phyloP scores from a whole-genome alignment of 1,140 invertebrate species.

The Charaxes varanes region DNA sequence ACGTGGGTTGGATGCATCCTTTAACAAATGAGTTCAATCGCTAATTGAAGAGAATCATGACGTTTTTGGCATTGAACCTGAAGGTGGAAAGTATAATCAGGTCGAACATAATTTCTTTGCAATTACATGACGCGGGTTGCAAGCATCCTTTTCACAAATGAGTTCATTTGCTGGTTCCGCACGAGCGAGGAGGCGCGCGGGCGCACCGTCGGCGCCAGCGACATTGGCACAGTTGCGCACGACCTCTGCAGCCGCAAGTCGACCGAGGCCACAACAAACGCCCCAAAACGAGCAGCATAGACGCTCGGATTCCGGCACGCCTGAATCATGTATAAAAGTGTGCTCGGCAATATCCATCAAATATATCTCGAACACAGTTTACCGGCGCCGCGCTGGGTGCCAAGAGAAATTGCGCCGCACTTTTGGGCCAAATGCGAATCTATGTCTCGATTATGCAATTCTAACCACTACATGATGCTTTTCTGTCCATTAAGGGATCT shows the following conservation, averaged over 20 bases:
- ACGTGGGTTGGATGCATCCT: too few species aligned
- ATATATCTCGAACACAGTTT: constrained; percentile 14
- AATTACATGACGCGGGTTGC: constrained; percentile 15
- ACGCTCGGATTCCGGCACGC: constrained; percentile 53
- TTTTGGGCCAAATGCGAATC: constrained; percentile 18
- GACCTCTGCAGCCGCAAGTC: constrained; percentile 51
- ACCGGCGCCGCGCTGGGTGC: constrained; percentile 17
- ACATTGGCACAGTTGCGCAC: constrained; percentile 69
- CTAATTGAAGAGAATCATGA: too few species aligned
- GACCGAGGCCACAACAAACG: constrained; percentile 58
- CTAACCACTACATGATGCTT: constrained; percentile 27
- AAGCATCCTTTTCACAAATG: constrained; percentile 31
- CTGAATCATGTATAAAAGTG: constrained; percentile 47
- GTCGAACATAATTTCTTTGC: constrained; percentile 5
- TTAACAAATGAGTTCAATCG: too few species aligned
- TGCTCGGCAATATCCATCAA: constrained; percentile 10
- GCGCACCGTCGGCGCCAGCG: constrained; percentile 44
- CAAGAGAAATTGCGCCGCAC: constrained; percentile 38
- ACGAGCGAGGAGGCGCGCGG: constrained; percentile 40
- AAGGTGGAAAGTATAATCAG: too few species aligned
- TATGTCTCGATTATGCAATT: constrained; percentile 37
- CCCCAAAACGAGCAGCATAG: constrained; percentile 53
- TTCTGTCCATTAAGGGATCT: too few species aligned
- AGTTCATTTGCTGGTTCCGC: constrained; percentile 47
- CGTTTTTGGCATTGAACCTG: too few species aligned